Percentiles rank a stretch among this genome's conserved stretches.
Evolutionary conservation across 2,888 invertebrate genomes (phyloP).

Genomic region (Hirtodrosophila duncani): DNA sequence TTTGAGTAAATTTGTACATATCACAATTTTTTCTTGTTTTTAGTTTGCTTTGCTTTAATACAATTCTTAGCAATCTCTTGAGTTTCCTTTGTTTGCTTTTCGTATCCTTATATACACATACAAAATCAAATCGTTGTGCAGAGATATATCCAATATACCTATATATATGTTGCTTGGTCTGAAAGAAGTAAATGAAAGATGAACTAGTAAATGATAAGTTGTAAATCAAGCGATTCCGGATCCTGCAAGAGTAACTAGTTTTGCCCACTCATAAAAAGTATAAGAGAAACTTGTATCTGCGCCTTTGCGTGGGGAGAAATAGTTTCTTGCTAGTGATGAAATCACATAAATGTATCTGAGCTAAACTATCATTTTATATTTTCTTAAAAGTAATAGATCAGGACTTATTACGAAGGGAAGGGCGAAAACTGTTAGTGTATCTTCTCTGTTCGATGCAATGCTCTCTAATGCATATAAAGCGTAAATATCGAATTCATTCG

Average conservation of each 20-base stretch:
- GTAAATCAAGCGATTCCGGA: neutral
- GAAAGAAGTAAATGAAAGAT: slow-evolving; percentile 17
- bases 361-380: too few relatives aligned
- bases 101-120: slow-evolving; percentile 51
- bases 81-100: slow-evolving; percentile 28
- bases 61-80: slow-evolving; percentile 35
- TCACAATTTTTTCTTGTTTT: slow-evolving; percentile 45
- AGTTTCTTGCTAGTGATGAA: too few relatives aligned
- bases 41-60: slow-evolving; percentile 37
- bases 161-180: slow-evolving; percentile 50
- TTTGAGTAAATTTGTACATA: slow-evolving; percentile 73
- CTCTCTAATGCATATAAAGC: too few relatives aligned
- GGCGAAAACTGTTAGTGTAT: neutral
- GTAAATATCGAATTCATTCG: too few relatives aligned
- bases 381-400: neutral
- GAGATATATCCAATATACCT: slow-evolving; percentile 3
- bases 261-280: too few relatives aligned
- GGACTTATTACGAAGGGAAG: neutral
- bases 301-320: too few relatives aligned
- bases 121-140: slow-evolving; percentile 32
- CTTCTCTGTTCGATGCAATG: neutral
- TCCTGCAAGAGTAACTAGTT: too few relatives aligned
- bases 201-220: neutral
- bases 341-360: too few relatives aligned
- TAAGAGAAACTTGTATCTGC: too few relatives aligned